Percentiles rank a stretch among this genome's conserved stretches.
Evolutionary conservation across 2,888 invertebrate species (phyloP).

Genomic region (Athetis lepigone): DNA sequence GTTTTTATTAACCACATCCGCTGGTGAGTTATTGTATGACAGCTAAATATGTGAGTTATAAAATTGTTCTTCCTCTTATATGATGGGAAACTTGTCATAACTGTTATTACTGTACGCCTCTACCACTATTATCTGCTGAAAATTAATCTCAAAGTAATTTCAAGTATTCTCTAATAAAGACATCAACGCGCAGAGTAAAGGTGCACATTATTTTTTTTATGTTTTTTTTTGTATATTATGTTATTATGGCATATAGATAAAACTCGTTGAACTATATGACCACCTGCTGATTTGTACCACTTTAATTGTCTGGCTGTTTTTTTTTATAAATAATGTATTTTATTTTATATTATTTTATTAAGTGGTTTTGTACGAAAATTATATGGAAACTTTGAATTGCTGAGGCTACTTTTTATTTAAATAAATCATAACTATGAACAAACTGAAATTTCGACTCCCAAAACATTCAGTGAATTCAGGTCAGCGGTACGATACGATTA

Average conservation of each 20-base stretch:
- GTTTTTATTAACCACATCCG: slow-evolving; percentile 35
- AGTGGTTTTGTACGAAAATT: too few relatives aligned
- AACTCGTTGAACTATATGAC: background rate
- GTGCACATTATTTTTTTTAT: too few relatives aligned
- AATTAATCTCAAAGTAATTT: too few relatives aligned
- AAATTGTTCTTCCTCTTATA: slow-evolving; percentile 20
- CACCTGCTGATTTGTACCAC: too few relatives aligned
- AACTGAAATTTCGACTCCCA: background rate
- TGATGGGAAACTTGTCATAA: background rate
- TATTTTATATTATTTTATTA: background rate
- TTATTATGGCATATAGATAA: too few relatives aligned
- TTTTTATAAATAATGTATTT: background rate
- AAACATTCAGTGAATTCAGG: background rate
- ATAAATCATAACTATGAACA: background rate
- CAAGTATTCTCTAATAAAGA: slow-evolving; percentile 40
- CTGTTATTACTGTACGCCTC: too few relatives aligned
- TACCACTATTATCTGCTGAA: too few relatives aligned
- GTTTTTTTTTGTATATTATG: too few relatives aligned
- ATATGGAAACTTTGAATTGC: too few relatives aligned
- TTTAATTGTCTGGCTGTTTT: background rate
- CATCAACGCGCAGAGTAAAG: slow-evolving; percentile 28
- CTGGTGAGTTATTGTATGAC: slow-evolving; percentile 25
- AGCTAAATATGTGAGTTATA: slow-evolving; percentile 12
- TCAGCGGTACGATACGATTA: slow-evolving; percentile 2
- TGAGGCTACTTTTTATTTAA: too few relatives aligned